Conservation (phyloP, 2,888 invertebrate genomes). For the Camponotus fellah region DNA sequence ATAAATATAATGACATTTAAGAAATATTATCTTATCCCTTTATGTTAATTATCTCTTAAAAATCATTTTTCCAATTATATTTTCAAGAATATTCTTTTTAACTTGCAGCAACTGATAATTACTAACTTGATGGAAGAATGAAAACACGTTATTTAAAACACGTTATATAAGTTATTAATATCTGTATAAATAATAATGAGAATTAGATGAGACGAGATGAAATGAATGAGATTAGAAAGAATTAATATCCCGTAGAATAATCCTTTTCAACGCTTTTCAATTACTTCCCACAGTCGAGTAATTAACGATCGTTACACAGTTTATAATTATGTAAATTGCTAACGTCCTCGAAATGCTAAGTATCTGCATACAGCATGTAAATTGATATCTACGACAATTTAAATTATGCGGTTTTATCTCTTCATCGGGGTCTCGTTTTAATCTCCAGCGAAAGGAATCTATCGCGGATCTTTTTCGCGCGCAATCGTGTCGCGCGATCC, state of each 20-base stretch:
- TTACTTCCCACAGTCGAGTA: conserved; percentile 42
- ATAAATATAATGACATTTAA: background rate
- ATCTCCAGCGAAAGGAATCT: conserved; percentile 21
- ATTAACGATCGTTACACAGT: conserved; percentile 47
- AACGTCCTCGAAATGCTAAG: conserved; percentile 27
- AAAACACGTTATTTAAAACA: background rate
- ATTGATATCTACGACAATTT: conserved; percentile 36
- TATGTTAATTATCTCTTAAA: background rate
- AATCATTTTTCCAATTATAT: background rate
- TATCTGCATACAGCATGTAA: conserved; percentile 15
- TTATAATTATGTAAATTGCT: conserved; percentile 54
- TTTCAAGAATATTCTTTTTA: background rate
- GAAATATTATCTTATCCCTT: background rate
- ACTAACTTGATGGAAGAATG: background rate
- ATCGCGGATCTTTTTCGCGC: conserved; percentile 15
- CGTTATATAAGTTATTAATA: background rate
- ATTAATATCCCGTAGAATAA: conserved; percentile 22
- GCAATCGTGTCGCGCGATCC: background rate
- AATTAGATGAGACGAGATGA: background rate
- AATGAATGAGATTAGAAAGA: conserved; percentile 26
- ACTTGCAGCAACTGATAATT: background rate
- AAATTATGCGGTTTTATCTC: conserved; percentile 26
- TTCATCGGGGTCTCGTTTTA: conserved; percentile 20
- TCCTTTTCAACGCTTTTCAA: conserved; percentile 20
- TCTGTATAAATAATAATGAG: conserved; percentile 17